Conservation (phyloP, 2,797 vertebrate genomes). For the Knipowitschia caucasica region DNA sequence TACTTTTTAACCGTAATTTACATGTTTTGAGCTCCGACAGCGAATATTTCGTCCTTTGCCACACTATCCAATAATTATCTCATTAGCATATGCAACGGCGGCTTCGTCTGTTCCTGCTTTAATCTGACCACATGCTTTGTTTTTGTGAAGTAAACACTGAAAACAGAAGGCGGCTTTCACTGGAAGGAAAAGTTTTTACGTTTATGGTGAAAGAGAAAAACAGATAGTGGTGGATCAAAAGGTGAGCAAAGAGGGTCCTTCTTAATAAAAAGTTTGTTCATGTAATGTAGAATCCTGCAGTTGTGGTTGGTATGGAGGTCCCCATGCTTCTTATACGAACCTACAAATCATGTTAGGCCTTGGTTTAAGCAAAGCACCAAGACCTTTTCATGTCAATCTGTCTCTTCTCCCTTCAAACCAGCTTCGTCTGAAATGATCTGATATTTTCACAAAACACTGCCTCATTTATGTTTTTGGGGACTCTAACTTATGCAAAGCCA, state of each 20-base stretch:
- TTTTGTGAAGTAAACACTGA: constrained; percentile 10
- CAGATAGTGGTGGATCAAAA: constrained; percentile 18
- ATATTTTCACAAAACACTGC: too few relatives aligned
- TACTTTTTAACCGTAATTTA: constrained; percentile 13
- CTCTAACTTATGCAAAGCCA: too few relatives aligned
- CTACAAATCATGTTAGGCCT: too few relatives aligned
- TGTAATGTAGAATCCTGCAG: too few relatives aligned
- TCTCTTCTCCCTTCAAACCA: too few relatives aligned
- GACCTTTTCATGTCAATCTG: too few relatives aligned
- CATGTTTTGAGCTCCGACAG: constrained; percentile 9
- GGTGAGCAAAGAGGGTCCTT: constrained; percentile 10
- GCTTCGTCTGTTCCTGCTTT: constrained; percentile 9
- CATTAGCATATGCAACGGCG: constrained; percentile 18
- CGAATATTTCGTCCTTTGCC: constrained; percentile 10
- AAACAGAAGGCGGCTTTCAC: constrained; percentile 20
- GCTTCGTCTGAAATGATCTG: too few relatives aligned
- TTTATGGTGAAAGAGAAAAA: constrained; percentile 14
- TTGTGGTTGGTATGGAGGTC: too few relatives aligned
- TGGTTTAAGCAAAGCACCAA: too few relatives aligned
- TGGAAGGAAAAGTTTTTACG: constrained; percentile 17
- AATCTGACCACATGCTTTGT: constrained; percentile 6
- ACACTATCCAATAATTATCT: constrained; percentile 25
- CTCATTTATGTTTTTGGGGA: too few relatives aligned
- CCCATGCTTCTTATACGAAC: too few relatives aligned
- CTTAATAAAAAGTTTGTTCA: background rate